Conservation (phyloP, 2,113 vertebrate species). For the Coryphaenoides rupestris region DNA sequence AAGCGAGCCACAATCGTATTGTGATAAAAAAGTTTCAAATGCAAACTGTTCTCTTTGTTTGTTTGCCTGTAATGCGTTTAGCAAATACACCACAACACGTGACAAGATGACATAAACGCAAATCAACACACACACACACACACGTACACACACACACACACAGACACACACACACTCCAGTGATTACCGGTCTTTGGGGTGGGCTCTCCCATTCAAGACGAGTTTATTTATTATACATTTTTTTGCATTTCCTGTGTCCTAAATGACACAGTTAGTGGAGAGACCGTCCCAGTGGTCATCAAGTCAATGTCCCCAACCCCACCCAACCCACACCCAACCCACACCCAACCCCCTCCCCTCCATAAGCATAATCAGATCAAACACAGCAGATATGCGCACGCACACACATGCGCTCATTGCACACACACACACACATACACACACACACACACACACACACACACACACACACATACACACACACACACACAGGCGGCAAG, state of each 20-base stretch:
- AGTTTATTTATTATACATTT: too few relatives aligned
- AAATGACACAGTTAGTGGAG: too few relatives aligned
- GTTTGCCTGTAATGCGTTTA: neutral
- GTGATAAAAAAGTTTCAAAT: neutral
- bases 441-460: slow-evolving; percentile 5
- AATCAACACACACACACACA: neutral
- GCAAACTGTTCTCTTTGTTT: neutral
- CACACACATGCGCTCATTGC: slow-evolving; percentile 11
- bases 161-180: slow-evolving; percentile 8
- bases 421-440: too few relatives aligned
- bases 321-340: neutral
- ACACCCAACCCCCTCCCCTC: neutral
- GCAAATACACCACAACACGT: neutral
- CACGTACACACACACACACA: slow-evolving; percentile 11
- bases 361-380: too few relatives aligned
- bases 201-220: too few relatives aligned
- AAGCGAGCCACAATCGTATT: too few relatives aligned
- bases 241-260: neutral
- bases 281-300: too few relatives aligned
- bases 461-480: too few relatives aligned
- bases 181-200: too few relatives aligned
- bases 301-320: neutral
- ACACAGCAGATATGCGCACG: neutral
- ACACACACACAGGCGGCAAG: slow-evolving; percentile 7
- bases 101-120: neutral